These are phyloP conservation scores for Ptyas mucosa DNA, from an alignment of 2,113 vertebrate species.

Conservation along the genomic window DNA sequence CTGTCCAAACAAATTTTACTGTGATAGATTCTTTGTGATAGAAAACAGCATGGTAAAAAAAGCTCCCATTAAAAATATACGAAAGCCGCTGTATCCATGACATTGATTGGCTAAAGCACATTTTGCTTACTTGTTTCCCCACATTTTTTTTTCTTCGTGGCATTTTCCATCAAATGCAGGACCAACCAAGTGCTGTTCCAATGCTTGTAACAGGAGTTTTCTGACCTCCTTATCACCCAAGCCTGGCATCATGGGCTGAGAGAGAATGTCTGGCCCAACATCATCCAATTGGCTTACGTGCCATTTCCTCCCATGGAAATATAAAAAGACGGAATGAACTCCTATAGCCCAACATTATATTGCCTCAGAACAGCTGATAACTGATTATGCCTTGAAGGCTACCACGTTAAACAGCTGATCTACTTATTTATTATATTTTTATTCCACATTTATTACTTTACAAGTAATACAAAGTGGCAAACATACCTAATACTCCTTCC, in stretches of 20 bases:
- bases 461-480: neutral
- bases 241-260: neutral
- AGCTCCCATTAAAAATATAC: neutral
- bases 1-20: neutral
- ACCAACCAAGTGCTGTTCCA: neutral
- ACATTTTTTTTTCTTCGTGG: neutral
- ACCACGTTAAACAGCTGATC: slow-evolving; percentile 25
- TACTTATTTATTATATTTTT: neutral
- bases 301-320: neutral
- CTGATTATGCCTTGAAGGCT: slow-evolving; percentile 21
- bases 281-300: neutral
- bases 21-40: neutral
- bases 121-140: slow-evolving; percentile 10
- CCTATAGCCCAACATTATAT: neutral
- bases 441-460: neutral
- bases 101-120: slow-evolving; percentile 9
- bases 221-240: neutral
- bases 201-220: neutral
- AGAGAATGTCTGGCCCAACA: neutral
- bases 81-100: neutral
- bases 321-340: neutral
- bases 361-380: slow-evolving; percentile 4
- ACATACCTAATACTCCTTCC: neutral
- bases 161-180: neutral
- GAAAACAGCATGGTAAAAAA: neutral